Evolutionary conservation across 2,113 vertebrate species (phyloP).

Genomic region (Prunella fulvescens): DNA sequence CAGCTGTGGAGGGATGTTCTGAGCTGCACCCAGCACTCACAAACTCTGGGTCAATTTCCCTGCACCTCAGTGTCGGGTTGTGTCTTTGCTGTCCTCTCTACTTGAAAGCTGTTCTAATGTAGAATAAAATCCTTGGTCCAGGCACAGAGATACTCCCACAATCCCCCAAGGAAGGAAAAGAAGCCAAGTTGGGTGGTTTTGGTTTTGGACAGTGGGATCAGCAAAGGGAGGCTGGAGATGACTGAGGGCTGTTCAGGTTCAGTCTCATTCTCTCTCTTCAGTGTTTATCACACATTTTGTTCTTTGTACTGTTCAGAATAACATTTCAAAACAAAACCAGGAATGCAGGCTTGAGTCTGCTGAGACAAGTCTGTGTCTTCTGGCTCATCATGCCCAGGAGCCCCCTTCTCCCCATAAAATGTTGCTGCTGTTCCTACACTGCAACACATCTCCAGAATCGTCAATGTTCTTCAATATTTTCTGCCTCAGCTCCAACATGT

Average conservation of each 20-base stretch:
- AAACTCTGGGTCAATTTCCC: background rate
- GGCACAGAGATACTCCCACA: rapidly evolving
- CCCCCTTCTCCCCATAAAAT: background rate
- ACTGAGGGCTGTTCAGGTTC: background rate
- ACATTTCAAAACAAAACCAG: background rate
- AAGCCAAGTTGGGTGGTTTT: background rate
- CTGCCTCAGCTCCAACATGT: background rate
- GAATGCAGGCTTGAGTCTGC: background rate
- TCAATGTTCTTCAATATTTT: background rate
- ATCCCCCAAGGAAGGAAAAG: background rate
- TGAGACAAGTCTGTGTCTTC: background rate
- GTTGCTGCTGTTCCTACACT: background rate
- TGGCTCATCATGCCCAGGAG: background rate
- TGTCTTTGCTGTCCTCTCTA: background rate
- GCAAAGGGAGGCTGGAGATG: background rate
- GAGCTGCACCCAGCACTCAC: background rate
- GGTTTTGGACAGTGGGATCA: background rate
- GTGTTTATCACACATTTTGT: background rate
- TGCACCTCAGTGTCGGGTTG: background rate
- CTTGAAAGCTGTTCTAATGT: background rate
- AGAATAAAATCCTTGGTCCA: background rate
- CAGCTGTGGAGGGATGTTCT: background rate
- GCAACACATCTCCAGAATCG: background rate
- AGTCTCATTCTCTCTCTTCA: background rate
- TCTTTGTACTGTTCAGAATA: background rate